phyloP scores from a whole-genome alignment of 2,113 vertebrate genomes.

The Arenaria interpres region DNA sequence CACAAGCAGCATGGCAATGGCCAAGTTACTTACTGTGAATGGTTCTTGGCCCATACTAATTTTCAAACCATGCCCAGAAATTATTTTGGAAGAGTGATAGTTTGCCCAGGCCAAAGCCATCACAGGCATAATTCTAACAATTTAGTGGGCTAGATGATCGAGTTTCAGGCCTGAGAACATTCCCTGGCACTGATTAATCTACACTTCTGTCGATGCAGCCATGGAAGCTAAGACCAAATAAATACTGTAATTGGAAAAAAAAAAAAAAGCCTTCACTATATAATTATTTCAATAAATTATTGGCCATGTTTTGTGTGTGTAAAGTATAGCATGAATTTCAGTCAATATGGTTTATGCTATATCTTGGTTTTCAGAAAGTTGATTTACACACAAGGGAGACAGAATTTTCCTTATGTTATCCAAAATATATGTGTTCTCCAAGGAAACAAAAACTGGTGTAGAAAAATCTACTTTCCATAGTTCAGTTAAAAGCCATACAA shows the following conservation, averaged over 20 bases:
- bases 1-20: background rate
- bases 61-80: constrained; percentile 26
- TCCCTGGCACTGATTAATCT: constrained; percentile 32
- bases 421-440: constrained; percentile 26
- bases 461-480: background rate
- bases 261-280: background rate
- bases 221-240: constrained; percentile 28
- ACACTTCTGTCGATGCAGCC: background rate
- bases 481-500: background rate
- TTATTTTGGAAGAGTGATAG: constrained; percentile 16
- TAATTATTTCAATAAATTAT: constrained; percentile 12
- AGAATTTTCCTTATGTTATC: constrained; percentile 9
- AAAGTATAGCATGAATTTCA: background rate
- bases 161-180: constrained; percentile 46
- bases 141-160: background rate
- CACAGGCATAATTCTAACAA: background rate
- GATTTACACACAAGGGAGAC: background rate
- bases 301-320: background rate
- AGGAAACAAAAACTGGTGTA: constrained; percentile 33
- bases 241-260: constrained; percentile 37
- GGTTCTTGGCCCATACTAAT: background rate
- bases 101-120: constrained; percentile 37
- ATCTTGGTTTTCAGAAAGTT: background rate
- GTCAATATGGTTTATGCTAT: background rate
- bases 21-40: background rate